Percentiles rank a stretch among this genome's conserved stretches.
Evolutionary conservation across 2,888 invertebrate species (phyloP).

Genomic region (Lathronympha strigana): DNA sequence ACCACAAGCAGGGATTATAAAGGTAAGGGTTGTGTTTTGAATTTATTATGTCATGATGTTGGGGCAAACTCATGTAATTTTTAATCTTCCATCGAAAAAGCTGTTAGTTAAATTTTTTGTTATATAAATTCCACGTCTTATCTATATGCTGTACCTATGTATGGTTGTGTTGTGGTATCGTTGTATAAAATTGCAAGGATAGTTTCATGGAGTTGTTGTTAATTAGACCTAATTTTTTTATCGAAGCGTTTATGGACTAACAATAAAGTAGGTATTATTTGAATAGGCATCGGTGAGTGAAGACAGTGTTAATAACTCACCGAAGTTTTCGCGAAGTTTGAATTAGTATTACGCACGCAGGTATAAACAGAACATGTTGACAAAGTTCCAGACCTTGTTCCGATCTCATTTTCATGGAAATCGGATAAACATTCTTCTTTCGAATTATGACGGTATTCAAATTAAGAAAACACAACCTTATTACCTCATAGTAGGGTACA

Average conservation of each 20-base stretch:
- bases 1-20: background rate
- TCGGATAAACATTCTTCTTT: conserved; percentile 29
- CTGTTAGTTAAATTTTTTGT: too few species aligned
- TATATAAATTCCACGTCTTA: too few species aligned
- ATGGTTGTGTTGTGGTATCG: too few species aligned
- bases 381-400: conserved; percentile 48
- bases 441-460: conserved; percentile 24
- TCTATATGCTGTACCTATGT: too few species aligned
- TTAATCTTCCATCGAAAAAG: too few species aligned
- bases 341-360: conserved; percentile 53
- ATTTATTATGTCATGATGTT: too few species aligned
- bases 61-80: too few species aligned
- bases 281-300: background rate
- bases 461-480: conserved; percentile 24
- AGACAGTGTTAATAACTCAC: conserved; percentile 28
- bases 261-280: background rate
- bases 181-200: too few species aligned
- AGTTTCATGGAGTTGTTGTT: too few species aligned
- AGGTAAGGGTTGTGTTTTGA: background rate
- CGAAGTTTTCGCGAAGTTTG: conserved; percentile 42
- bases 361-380: conserved; percentile 49
- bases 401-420: conserved; percentile 47
- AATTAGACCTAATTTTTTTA: too few species aligned
- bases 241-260: background rate
- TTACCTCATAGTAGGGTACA: background rate